Base-by-base conservation (phyloP, 2,888 invertebrate genomes). In the Pachliopta kotzebuea region DNA sequence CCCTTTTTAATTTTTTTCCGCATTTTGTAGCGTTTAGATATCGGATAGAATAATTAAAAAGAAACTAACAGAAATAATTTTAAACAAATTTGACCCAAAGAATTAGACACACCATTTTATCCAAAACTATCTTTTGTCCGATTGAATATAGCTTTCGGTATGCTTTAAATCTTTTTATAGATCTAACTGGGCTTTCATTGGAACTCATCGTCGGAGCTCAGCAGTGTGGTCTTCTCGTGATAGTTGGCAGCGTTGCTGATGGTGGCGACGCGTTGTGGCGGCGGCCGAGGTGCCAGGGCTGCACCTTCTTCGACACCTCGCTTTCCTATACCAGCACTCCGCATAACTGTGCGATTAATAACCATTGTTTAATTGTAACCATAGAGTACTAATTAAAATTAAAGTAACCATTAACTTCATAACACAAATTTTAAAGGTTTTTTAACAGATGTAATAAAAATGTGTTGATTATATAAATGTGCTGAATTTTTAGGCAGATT, bases 191-290 rank as follows among this genome's bases (percentile, higher is more conserved):
- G 26, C 8, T 8, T 79, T 93, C 93, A 97, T 93, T 97, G 97
- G 88, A 96, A 96, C 87, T 98, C 98, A 85, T 98, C 98, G 83
- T 98, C 98, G 71, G 98, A 98, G 92, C 97, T 98, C 73, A 98
- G 94, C 71, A 98, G 93, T 93, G 98, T 98, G 50, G 98, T 98
- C 92, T 98, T 98, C 93, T 98, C 98, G 87, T 97, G 98, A 92
- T 98, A 98, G 87, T 96, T 96, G 71, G 88, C 81, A 59, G 85
- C 84, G 76, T 96, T 95, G 72, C 95, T 94, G 82, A 96, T 96
- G 75, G 96, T 96, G 45, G 96, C 94, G 63, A 96, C 96, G 54
- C 95, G 94, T 76, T 95, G 95, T 42, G 95, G 94, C 60, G 94
- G 93, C 55, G 94, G 93, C 64, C 93, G 91, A 63, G 94, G 93